Evolutionary conservation across 1,140 invertebrate genomes (phyloP).

Genomic region (Triops cancriformis): DNA sequence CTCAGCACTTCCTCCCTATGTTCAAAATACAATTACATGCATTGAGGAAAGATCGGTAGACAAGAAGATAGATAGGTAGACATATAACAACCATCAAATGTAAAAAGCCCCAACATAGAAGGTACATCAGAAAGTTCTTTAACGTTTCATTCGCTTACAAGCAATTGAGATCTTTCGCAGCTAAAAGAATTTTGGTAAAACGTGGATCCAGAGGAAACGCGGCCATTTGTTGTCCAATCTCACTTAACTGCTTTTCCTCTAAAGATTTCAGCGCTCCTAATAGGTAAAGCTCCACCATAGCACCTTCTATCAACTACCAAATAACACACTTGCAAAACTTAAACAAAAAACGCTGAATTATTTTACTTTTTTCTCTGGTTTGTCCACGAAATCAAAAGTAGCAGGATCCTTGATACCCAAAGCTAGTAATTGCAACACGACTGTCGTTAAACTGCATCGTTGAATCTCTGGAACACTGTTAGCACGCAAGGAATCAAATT

Average conservation of each 20-base stretch:
- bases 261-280: slow-evolving; percentile 61
- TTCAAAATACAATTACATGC: slow-evolving; percentile 31
- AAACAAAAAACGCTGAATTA: slow-evolving; percentile 27
- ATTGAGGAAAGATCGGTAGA: too few relatives aligned
- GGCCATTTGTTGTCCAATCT: slow-evolving; percentile 74
- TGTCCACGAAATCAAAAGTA: slow-evolving; percentile 86
- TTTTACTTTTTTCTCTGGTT: slow-evolving; percentile 57
- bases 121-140: background rate
- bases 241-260: slow-evolving; percentile 55
- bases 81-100: too few relatives aligned
- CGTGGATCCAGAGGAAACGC: slow-evolving; percentile 86
- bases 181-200: slow-evolving; percentile 72
- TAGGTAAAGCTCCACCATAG: slow-evolving; percentile 58
- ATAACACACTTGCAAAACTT: slow-evolving; percentile 23
- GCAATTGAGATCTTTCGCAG: slow-evolving; percentile 67
- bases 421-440: slow-evolving; percentile 72
- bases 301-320: slow-evolving; percentile 48
- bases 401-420: slow-evolving; percentile 66
- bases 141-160: slow-evolving; percentile 44
- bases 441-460: slow-evolving; percentile 62
- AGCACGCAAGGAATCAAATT: slow-evolving; percentile 59
- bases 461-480: slow-evolving; percentile 80
- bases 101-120: too few relatives aligned
- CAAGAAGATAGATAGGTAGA: too few relatives aligned
- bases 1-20: slow-evolving; percentile 67